Base-by-base conservation (phyloP, 23 tunicate genomes). In the Ascidia mentula region DNA sequence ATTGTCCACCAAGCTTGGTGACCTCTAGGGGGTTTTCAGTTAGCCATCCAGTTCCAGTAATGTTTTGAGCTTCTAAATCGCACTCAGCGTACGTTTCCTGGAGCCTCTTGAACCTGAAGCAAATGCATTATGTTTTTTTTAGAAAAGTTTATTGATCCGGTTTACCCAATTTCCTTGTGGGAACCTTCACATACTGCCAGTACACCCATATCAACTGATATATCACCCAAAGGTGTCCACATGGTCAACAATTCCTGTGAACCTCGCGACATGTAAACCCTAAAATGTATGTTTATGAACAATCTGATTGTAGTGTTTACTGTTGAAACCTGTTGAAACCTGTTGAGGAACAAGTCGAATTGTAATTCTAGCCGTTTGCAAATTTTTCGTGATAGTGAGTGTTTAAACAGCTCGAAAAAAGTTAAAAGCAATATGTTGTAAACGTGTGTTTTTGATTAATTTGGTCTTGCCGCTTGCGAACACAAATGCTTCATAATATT, bases 221-320 rank as follows among this genome's bases (percentile, higher is more conserved):
- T 45, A 22, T 77, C 81, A 31, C 81, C 81, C 38, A 77, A 46
- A 3, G 81, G 81, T 24, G 81, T 77, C 81, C 81, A 77, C 70
- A 77, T 45, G 36, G 81, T 77, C 32, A 77, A 35, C 5, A 77
- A 32, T 26, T 46, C 42, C 32, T 77, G 71, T 22, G 81, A 77
- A 26, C 81, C 81, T 18, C 81, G 40, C 28, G 70, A 46, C 81
- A 77, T 77, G 39, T 77, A 77, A 5, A 77, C 81, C 32, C 81
- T 77, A n/a, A n/a, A 24, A 46, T 24, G 30, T 35, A 74, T 28
- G 13, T 15, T 18, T 45, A 45, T 45, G 60, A 15, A 18, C 60
- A n/a, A n/a, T n/a, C n/a, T n/a, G n/a, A n/a, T n/a, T n/a, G n/a
- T n/a, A n/a, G n/a, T n/a, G n/a, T 15, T 45, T 15, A 15, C 18